Conservation (phyloP, 2,888 invertebrate species). For the Diogma glabrata region DNA sequence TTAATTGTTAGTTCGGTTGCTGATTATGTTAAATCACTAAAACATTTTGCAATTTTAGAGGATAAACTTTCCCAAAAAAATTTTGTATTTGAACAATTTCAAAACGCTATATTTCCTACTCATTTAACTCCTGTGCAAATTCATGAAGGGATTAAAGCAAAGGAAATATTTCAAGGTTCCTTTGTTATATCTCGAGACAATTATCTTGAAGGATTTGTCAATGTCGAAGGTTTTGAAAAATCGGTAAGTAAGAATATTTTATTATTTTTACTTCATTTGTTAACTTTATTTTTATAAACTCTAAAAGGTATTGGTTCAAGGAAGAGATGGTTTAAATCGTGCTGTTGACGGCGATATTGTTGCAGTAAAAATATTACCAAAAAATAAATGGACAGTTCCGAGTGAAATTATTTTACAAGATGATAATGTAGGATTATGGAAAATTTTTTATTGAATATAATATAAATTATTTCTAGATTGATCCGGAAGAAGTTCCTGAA, state of each 20-base stretch:
- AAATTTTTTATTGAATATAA: constrained; percentile 26
- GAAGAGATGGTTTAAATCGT: constrained; percentile 74
- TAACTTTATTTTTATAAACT: constrained; percentile 13
- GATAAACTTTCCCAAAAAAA: constrained; percentile 71
- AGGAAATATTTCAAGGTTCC: constrained; percentile 65
- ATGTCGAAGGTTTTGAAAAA: constrained; percentile 66
- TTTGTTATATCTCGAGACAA: constrained; percentile 85
- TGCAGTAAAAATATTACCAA: constrained; percentile 77
- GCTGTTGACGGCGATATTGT: constrained; percentile 92
- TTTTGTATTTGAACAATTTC: constrained; percentile 44
- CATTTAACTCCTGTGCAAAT: constrained; percentile 70
- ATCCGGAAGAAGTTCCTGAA: constrained; percentile 54
- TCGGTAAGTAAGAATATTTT: constrained; percentile 58
- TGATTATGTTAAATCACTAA: constrained; percentile 65
- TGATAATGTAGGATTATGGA: constrained; percentile 39
- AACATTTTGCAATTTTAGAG: constrained; percentile 51
- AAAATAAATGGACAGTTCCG: constrained; percentile 83
- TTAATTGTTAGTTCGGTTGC: constrained; percentile 52
- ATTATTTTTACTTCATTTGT: constrained; percentile 12
- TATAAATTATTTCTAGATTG: constrained; percentile 34
- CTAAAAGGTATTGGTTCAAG: constrained; percentile 68
- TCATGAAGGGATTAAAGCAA: constrained; percentile 66
- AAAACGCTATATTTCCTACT: constrained; percentile 66
- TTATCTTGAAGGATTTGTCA: constrained; percentile 82
- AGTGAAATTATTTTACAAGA: constrained; percentile 74